Conservation (phyloP, 2,888 invertebrate genomes). For the Thecocarcelia acutangulata region DNA sequence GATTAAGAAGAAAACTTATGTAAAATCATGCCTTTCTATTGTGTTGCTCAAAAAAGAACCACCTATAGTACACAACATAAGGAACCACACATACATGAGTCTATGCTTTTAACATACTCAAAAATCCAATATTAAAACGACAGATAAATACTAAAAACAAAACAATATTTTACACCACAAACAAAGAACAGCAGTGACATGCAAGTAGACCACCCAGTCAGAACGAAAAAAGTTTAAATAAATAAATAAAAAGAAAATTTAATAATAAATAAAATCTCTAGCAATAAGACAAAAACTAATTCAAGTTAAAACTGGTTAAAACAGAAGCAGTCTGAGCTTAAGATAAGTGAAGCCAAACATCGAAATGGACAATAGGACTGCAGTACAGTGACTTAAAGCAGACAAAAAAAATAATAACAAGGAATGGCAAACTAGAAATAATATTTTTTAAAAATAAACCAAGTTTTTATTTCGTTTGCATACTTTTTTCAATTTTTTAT, state of each 20-base stretch:
- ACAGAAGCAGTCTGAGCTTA: constrained; percentile 17
- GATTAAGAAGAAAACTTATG: too few relatives aligned
- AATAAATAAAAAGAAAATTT: neutral
- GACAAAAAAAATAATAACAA: constrained; percentile 7
- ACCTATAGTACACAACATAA: too few relatives aligned
- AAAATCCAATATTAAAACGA: constrained; percentile 8
- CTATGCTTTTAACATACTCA: too few relatives aligned
- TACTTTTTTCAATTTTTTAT: too few relatives aligned
- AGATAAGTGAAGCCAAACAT: constrained; percentile 62
- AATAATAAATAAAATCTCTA: neutral
- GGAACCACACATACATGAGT: too few relatives aligned
- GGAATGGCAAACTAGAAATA: constrained; percentile 23
- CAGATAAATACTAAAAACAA: constrained; percentile 41
- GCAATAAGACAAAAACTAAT: too few relatives aligned
- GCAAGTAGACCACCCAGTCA: constrained; percentile 32
- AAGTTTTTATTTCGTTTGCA: too few relatives aligned
- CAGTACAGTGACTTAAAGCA: neutral
- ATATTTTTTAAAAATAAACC: constrained; percentile 1
- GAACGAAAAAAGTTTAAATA: neutral
- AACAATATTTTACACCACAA: constrained; percentile 48
- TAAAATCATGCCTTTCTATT: too few relatives aligned
- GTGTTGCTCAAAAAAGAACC: too few relatives aligned
- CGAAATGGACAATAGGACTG: constrained; percentile 49
- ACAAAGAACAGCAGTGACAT: neutral
- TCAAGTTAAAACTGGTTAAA: constrained; percentile 16